Evolutionary conservation across 53 echinoderm and acorn worm genomes (phyloP).

Genomic region (Temnopleurus reevesii): DNA sequence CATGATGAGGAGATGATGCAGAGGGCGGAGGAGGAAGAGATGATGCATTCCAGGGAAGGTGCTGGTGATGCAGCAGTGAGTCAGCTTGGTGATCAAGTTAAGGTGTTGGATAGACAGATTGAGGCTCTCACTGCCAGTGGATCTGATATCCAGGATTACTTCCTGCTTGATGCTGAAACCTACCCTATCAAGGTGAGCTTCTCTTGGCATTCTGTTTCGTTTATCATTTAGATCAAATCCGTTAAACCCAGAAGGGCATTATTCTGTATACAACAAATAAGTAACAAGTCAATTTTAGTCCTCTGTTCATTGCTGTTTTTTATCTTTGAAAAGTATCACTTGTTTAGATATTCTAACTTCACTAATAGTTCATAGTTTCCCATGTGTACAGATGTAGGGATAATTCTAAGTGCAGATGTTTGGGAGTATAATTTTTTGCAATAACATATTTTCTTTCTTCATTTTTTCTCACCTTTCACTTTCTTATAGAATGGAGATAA

Average conservation of each 20-base stretch:
- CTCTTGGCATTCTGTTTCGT: too few relatives aligned
- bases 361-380: too few relatives aligned
- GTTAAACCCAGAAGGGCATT: too few relatives aligned
- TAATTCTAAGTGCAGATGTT: too few relatives aligned
- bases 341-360: too few relatives aligned
- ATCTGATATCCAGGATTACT: slow-evolving; percentile 41
- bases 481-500: slow-evolving; percentile 18
- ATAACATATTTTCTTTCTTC: neutral
- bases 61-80: neutral
- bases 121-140: slow-evolving; percentile 11
- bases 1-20: slow-evolving; percentile 13
- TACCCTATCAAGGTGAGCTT: slow-evolving; percentile 39
- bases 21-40: slow-evolving; percentile 40
- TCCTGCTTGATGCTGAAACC: slow-evolving; percentile 1
- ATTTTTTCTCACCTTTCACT: neutral
- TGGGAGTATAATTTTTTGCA: too few relatives aligned
- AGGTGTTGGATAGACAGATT: slow-evolving; percentile 39
- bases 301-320: too few relatives aligned
- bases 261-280: too few relatives aligned
- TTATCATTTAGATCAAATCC: too few relatives aligned
- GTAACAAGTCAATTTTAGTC: too few relatives aligned
- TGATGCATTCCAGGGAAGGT: neutral
- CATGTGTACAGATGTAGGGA: too few relatives aligned
- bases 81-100: neutral
- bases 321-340: too few relatives aligned